Evolutionary conservation across 2,797 vertebrate genomes (phyloP).

Genomic region (Ataeniobius toweri): DNA sequence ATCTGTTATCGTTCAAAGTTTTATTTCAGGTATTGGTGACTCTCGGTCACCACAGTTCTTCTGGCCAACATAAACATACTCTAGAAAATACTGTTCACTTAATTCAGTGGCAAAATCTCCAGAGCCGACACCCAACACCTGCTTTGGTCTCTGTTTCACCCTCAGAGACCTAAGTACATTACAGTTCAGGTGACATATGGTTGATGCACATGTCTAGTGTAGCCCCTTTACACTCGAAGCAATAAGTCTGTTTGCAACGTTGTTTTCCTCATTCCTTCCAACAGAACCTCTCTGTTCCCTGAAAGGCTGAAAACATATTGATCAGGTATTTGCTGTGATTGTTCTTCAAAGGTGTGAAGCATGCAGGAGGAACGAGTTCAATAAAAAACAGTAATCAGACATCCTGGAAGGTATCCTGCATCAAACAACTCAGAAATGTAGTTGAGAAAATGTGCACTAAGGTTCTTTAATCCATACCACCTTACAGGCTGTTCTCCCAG

Average conservation of each 20-base stretch:
- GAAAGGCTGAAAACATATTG: not conserved
- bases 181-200: too few relatives aligned
- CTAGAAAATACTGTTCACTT: not conserved
- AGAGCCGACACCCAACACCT: too few relatives aligned
- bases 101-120: not conserved
- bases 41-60: not conserved
- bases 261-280: not conserved
- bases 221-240: too few relatives aligned
- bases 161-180: too few relatives aligned
- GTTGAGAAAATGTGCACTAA: not conserved
- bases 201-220: too few relatives aligned
- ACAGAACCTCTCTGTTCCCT: not conserved
- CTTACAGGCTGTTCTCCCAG: not conserved
- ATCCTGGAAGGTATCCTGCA: not conserved
- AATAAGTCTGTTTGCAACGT: too few relatives aligned
- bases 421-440: not conserved
- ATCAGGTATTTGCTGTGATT: not conserved
- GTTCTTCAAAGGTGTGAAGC: not conserved
- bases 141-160: too few relatives aligned
- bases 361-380: not conserved
- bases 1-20: not conserved
- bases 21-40: not conserved
- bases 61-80: not conserved
- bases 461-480: not conserved
- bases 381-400: not conserved